Base-by-base conservation (phyloP, 37 sponge, comb jelly and placozoan genomes). In the Chondrosia reniformis region DNA sequence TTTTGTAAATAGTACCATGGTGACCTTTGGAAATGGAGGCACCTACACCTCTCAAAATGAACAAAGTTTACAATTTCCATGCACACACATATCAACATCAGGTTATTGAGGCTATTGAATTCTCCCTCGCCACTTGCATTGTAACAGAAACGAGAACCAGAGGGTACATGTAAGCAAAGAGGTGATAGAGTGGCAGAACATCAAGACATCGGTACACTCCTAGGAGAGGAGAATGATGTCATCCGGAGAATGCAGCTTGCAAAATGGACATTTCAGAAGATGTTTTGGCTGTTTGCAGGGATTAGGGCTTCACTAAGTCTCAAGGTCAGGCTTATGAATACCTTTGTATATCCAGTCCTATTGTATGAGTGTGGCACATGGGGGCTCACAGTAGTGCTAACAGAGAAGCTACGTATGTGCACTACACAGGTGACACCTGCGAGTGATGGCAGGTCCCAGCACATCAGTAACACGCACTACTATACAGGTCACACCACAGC, bases 391-490 rank as follows among this genome's bases (percentile, higher is more conserved):
- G 36, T 36, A 28, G 30, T 36, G 21, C 66, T 64, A 10, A 64
- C 33, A 64, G 66, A 64, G 66, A 64, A 64, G 66, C 66, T 64
- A n/a, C n/a, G n/a, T 49, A 49, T 49, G 52, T 49, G 15, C 52
- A 49, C 15, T 49, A 49, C 15, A 49, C 52, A 49, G 15, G n/a
- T n/a, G n/a, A n/a, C n/a, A n/a, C n/a, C n/a, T n/a, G n/a, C n/a
- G n/a, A n/a, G n/a, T n/a, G n/a, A n/a, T n/a, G n/a, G n/a, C n/a
- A n/a, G n/a, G n/a, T n/a, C n/a, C n/a, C n/a, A n/a, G n/a, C n/a
- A n/a, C n/a, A n/a, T n/a, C 52, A 49, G 15, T 49, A 49, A 19
- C 15, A 49, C 15, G 15, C 15, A 19, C 10, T 49, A 49, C 52
- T 49, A 49, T 49, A 15, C 52, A 49, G 10, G 52, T 19, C 10